phyloP scores from a whole-genome alignment of 1,140 invertebrate species.

The Drosophila pseudoananassae region DNA sequence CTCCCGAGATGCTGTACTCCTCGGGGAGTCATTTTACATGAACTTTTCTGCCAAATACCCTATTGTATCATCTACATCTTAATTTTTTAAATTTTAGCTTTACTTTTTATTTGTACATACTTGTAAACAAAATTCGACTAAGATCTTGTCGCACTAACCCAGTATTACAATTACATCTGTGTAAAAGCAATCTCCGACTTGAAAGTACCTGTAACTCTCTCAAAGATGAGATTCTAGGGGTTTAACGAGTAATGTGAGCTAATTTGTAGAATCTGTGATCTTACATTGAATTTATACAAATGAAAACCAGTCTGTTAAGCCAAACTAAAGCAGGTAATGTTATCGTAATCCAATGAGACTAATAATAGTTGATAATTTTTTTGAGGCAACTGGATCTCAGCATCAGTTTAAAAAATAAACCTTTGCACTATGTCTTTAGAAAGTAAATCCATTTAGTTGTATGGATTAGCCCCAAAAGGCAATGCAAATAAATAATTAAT shows the following conservation, averaged over 20 bases:
- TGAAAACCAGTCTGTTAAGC: slow-evolving; percentile 46
- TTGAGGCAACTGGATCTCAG: neutral
- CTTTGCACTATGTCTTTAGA: slow-evolving; percentile 22
- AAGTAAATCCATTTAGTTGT: slow-evolving; percentile 23
- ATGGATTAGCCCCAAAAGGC: slow-evolving; percentile 24
- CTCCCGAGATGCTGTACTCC: slow-evolving; percentile 6
- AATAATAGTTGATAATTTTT: slow-evolving; percentile 3
- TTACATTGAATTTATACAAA: slow-evolving; percentile 38
- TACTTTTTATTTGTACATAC: slow-evolving; percentile 58
- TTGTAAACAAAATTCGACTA: slow-evolving; percentile 43
- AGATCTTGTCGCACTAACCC: slow-evolving; percentile 49
- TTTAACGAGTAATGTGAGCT: slow-evolving; percentile 26
- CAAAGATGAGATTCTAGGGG: slow-evolving; percentile 25
- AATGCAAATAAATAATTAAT: slow-evolving; percentile 29
- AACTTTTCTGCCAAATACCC: slow-evolving; percentile 4
- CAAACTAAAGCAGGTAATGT: slow-evolving; percentile 40
- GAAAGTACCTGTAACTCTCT: slow-evolving; percentile 47
- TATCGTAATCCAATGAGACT: neutral
- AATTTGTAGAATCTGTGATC: slow-evolving; percentile 44
- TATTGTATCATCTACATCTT: slow-evolving; percentile 52
- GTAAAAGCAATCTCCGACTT: slow-evolving; percentile 22
- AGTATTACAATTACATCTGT: slow-evolving; percentile 36
- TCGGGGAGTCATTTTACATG: slow-evolving; percentile 14
- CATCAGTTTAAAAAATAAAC: slow-evolving; percentile 12
- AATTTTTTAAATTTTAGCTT: slow-evolving; percentile 37